phyloP scores from a whole-genome alignment of 2,888 invertebrate genomes.

The Metopia argyrocephala region DNA sequence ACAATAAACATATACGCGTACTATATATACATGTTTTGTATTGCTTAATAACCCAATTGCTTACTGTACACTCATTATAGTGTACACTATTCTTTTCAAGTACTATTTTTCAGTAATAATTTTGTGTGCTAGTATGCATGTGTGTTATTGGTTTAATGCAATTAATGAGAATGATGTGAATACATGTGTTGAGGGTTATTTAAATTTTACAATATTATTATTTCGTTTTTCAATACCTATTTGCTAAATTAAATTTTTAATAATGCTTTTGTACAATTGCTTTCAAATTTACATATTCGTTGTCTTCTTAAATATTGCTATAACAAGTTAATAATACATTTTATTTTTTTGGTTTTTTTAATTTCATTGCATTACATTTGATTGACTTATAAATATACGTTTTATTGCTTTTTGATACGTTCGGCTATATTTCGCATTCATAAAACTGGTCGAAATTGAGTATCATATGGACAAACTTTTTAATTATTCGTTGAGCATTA shows the following conservation, averaged over 20 bases:
- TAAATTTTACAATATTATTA: no score
- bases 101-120: background rate
- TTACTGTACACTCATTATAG: no score
- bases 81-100: background rate
- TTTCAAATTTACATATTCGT: conserved; percentile 55
- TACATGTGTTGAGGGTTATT: background rate
- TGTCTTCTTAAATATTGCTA: conserved; percentile 40
- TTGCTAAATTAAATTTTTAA: conserved; percentile 19
- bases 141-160: background rate
- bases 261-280: conserved; percentile 58
- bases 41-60: no score
- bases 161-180: conserved; percentile 8
- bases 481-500: conserved; percentile 75
- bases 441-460: conserved; percentile 56
- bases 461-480: background rate
- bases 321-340: no score
- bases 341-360: conserved; percentile 4
- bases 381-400: conserved; percentile 73
- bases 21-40: no score
- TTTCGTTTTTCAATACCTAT: conserved; percentile 34
- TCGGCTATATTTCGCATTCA: conserved; percentile 61
- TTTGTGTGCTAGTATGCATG: background rate
- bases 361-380: conserved; percentile 3
- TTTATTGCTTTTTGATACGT: conserved; percentile 79
- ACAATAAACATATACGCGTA: no score